A percentile compares a stretch with the other conserved stretches of the same genome.
Evolutionary conservation across 1,140 invertebrate genomes (phyloP).

Genomic region (Brachionus rotundiformis): DNA sequence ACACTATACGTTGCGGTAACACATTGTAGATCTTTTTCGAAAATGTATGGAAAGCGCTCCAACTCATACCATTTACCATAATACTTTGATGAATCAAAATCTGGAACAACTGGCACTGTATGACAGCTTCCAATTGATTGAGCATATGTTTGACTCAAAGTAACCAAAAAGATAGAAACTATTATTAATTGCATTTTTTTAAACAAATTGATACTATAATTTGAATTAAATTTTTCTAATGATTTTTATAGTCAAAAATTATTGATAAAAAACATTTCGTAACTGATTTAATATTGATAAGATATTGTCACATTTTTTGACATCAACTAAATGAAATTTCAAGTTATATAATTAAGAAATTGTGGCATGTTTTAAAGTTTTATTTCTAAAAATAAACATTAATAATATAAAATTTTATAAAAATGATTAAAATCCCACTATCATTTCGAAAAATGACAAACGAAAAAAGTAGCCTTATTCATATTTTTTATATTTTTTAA

Average conservation of each 20-base stretch:
- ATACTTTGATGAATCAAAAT: constrained; percentile 15
- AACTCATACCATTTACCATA: constrained; percentile 41
- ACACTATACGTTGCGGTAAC: constrained; percentile 1
- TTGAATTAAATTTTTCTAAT: background rate
- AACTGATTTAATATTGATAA: constrained; percentile 4
- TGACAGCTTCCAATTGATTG: background rate
- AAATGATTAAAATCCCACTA: no score
- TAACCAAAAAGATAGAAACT: background rate
- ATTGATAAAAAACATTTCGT: constrained; percentile 32
- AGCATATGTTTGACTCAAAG: background rate
- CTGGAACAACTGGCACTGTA: background rate
- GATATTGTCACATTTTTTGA: background rate
- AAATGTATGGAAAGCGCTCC: constrained; percentile 22
- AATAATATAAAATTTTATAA: no score
- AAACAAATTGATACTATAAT: background rate
- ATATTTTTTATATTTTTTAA: no score
- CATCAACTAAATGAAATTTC: background rate
- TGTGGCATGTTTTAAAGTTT: no score
- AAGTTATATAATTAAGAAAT: background rate
- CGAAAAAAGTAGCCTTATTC: no score
- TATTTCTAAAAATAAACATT: no score
- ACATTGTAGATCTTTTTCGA: constrained; percentile 47
- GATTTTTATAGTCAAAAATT: background rate
- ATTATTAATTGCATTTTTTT: constrained; percentile 7
- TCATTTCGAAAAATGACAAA: no score